These are phyloP conservation scores for Pseudomyrmex flavicornis DNA, from an alignment of 1,140 invertebrate species.

Conservation along the genomic window DNA sequence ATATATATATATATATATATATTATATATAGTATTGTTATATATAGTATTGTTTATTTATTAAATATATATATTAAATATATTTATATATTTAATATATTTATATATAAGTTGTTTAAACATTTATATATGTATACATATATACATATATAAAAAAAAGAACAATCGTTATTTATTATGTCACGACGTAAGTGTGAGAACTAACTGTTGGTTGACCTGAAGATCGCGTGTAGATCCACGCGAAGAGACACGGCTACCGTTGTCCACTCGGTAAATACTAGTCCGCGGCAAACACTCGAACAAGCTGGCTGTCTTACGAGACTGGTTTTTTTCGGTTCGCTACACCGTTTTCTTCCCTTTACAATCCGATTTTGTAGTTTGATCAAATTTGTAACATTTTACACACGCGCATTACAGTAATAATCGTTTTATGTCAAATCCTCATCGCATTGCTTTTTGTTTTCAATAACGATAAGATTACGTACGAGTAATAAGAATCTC, in stretches of 20 bases:
- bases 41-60: not conserved
- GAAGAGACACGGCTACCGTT: conserved; percentile 52
- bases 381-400: not conserved
- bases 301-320: conserved; percentile 54
- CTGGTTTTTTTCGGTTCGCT: not conserved
- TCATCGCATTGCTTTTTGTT: no score
- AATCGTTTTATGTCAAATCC: no score
- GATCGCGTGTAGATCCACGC: conserved; percentile 35
- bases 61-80: no score
- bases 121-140: conserved; percentile 14
- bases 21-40: not conserved
- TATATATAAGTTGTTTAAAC: no score
- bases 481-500: no score
- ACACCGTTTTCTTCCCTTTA: not conserved
- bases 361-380: not conserved
- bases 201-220: conserved; percentile 20
- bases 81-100: not conserved
- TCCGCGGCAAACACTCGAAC: conserved; percentile 41
- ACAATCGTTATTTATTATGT: not conserved
- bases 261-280: conserved; percentile 41
- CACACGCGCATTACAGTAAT: no score
- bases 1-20: not conserved
- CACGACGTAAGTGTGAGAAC: conserved; percentile 2
- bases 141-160: not conserved
- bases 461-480: no score